A percentile compares a stretch with the other conserved stretches of the same genome.
Evolutionary conservation across 2,888 invertebrate genomes (phyloP).

Genomic region (Ophioninae sp.): DNA sequence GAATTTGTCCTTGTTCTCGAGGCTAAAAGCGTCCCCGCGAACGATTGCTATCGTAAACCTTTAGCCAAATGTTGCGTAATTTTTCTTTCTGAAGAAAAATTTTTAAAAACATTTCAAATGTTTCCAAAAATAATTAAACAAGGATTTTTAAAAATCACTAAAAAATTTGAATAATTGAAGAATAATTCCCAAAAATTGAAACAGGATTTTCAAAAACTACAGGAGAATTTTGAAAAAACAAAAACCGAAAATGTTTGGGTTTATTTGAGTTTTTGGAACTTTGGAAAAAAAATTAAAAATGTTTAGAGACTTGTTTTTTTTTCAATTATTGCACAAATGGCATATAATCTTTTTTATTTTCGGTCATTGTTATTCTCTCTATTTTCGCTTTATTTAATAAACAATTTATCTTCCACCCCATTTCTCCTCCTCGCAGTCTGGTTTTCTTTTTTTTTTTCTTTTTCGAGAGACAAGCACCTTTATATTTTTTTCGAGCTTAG

Average conservation of each 20-base stretch:
- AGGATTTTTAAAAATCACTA: no score
- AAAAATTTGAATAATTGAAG: no score
- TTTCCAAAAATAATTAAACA: no score
- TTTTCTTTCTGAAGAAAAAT: neutral
- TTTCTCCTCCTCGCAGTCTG: neutral
- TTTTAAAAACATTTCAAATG: no score
- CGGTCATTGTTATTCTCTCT: neutral
- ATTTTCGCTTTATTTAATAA: neutral
- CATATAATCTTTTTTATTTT: neutral
- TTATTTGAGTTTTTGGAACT: no score
- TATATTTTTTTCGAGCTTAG: neutral
- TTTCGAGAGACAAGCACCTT: slow-evolving; percentile 14
- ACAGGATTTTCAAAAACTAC: no score
- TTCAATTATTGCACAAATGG: neutral
- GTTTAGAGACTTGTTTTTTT: neutral
- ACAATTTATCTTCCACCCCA: slow-evolving; percentile 18
- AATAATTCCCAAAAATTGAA: no score
- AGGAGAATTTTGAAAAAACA: no score
- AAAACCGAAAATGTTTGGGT: no score
- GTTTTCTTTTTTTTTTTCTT: slow-evolving; percentile 4
- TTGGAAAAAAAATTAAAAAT: no score
- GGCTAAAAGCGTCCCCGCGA: neutral
- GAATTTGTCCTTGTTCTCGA: neutral
- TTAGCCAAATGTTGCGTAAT: neutral
- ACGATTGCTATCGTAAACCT: neutral